Conservation (phyloP, 92 coral and sea anemone genomes). For the Scolanthus callimorphus region DNA sequence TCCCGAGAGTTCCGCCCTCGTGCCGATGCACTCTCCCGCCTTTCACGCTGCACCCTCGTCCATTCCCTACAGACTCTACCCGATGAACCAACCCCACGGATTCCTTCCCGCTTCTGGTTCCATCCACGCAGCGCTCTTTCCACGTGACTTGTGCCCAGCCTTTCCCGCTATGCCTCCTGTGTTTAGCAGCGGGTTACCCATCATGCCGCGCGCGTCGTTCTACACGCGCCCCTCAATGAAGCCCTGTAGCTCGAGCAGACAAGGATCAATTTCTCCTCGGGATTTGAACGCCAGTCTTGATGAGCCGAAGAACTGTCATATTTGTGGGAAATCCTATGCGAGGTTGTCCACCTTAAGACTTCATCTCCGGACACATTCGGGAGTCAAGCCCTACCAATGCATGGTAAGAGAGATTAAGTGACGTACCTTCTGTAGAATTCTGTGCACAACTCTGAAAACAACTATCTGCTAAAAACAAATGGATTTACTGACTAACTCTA, state of each 20-base stretch:
- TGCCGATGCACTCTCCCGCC: slow-evolving; percentile 3
- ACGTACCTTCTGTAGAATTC: no score
- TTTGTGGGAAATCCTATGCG: slow-evolving; percentile 77
- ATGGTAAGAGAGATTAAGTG: no score
- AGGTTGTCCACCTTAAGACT: slow-evolving; percentile 70
- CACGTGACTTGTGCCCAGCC: slow-evolving; percentile 27
- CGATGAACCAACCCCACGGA: slow-evolving; percentile 15
- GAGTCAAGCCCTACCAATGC: slow-evolving; percentile 81
- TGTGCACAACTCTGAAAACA: no score
- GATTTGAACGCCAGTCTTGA: slow-evolving; percentile 17
- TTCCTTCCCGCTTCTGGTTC: slow-evolving; percentile 20
- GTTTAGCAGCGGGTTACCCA: slow-evolving; percentile 38
- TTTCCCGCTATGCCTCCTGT: slow-evolving; percentile 40
- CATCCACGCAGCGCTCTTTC: slow-evolving; percentile 24
- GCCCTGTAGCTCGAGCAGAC: neutral
- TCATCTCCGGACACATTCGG: slow-evolving; percentile 74
- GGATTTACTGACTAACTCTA: no score
- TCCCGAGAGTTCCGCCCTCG: slow-evolving; percentile 5
- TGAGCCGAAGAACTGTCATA: slow-evolving; percentile 81
- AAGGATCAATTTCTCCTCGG: slow-evolving; percentile 5
- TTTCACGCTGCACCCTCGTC: slow-evolving; percentile 22
- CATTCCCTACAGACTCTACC: slow-evolving; percentile 22
- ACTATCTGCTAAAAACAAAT: no score
- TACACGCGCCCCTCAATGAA: slow-evolving; percentile 18
- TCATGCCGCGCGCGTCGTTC: slow-evolving; percentile 34